These are phyloP conservation scores for Diploptera punctata DNA, from an alignment of 2,888 invertebrate species.

Conservation along the genomic window DNA sequence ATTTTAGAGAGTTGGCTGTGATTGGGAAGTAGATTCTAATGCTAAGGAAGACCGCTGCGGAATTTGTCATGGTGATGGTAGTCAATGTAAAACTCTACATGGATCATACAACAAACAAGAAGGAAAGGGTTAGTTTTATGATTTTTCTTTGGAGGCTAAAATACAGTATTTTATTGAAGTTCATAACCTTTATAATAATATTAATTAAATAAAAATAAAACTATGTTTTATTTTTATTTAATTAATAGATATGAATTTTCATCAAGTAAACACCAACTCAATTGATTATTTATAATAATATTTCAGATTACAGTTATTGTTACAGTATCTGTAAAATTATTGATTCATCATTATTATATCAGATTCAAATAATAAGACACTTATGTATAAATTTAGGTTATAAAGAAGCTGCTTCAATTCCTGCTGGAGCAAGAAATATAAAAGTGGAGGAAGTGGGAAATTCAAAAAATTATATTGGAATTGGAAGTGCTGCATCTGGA, in stretches of 20 bases:
- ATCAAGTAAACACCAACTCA: too few relatives aligned
- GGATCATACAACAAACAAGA: constrained; percentile 61
- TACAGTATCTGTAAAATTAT: too few relatives aligned
- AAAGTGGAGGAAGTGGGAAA: constrained; percentile 76
- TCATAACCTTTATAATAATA: background rate
- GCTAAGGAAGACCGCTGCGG: constrained; percentile 85
- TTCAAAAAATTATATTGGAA: constrained; percentile 81
- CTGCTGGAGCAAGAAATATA: constrained; percentile 80
- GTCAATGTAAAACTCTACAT: constrained; percentile 75
- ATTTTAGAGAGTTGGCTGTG: constrained; percentile 86
- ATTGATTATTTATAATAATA: too few relatives aligned
- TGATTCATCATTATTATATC: too few relatives aligned
- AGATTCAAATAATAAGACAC: too few relatives aligned
- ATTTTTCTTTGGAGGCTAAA: too few relatives aligned
- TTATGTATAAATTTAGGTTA: too few relatives aligned
- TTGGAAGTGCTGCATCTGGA: constrained; percentile 71
- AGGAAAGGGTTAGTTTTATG: constrained; percentile 52
- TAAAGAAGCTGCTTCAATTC: constrained; percentile 66
- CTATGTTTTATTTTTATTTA: too few relatives aligned
- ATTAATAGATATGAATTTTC: too few relatives aligned
- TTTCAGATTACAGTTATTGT: too few relatives aligned
- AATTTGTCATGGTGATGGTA: constrained; percentile 83
- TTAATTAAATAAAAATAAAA: background rate
- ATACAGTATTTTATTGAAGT: background rate
- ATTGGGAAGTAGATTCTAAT: constrained; percentile 84